phyloP scores from a whole-genome alignment of 2,888 invertebrate species.

The Magallana nippona region DNA sequence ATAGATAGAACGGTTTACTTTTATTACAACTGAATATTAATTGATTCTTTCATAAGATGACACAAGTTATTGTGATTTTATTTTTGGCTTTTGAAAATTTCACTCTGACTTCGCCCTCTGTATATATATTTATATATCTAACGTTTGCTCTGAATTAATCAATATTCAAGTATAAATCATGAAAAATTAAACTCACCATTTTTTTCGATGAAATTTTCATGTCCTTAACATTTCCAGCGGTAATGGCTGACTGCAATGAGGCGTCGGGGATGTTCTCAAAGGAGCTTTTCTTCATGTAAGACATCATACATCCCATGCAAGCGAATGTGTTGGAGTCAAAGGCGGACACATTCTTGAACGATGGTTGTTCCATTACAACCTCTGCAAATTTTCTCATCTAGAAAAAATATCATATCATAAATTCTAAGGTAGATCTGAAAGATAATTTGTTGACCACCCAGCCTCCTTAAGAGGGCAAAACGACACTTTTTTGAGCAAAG shows the following conservation, averaged over 20 bases:
- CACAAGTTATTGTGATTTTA: no score
- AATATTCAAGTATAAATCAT: neutral
- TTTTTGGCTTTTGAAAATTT: no score
- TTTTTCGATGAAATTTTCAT: conserved; percentile 42
- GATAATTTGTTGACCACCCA: no score
- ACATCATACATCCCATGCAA: conserved; percentile 47
- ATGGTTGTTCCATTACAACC: conserved; percentile 42
- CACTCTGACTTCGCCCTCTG: neutral
- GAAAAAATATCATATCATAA: no score
- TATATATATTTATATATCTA: neutral
- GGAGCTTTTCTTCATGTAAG: conserved; percentile 42
- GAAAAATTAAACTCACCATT: neutral
- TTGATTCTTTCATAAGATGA: no score
- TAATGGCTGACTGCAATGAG: conserved; percentile 37
- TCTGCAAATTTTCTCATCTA: conserved; percentile 44
- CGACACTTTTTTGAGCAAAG: no score
- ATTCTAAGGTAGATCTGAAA: neutral
- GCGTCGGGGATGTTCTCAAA: conserved; percentile 45
- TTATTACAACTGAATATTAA: neutral
- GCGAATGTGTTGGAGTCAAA: conserved; percentile 45
- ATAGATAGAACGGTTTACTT: neutral
- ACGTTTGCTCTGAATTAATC: no score
- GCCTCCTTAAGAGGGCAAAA: no score
- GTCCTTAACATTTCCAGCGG: conserved; percentile 48
- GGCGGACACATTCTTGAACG: conserved; percentile 44